These are phyloP conservation scores for Penaeus monodon DNA, from an alignment of 2,888 invertebrate species.

Conservation along the genomic window DNA sequence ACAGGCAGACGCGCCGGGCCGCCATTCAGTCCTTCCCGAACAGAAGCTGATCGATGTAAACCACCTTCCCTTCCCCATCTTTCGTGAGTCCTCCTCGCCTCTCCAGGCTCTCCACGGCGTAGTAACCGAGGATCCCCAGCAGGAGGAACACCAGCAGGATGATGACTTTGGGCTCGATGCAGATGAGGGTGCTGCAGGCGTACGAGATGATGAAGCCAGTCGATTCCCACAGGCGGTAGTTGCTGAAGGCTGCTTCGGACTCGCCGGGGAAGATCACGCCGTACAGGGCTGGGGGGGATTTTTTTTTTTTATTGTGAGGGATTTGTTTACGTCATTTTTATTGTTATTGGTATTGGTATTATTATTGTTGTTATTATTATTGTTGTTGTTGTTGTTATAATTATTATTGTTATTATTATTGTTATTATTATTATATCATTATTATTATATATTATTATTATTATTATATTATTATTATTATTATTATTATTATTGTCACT, in stretches of 20 bases:
- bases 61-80: background rate
- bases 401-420: too few species aligned
- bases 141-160: constrained; percentile 78
- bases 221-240: constrained; percentile 92
- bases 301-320: too few species aligned
- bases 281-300: constrained; percentile 76
- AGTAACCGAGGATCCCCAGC: constrained; percentile 82
- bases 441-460: too few species aligned
- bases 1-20: too few species aligned
- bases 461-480: too few species aligned
- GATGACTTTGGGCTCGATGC: constrained; percentile 80
- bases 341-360: too few species aligned
- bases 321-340: too few species aligned
- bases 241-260: constrained; percentile 91
- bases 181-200: constrained; percentile 82
- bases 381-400: too few species aligned
- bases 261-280: constrained; percentile 87
- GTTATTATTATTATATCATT: too few species aligned
- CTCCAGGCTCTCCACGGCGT: constrained; percentile 74
- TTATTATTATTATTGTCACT: too few species aligned
- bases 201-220: constrained; percentile 90
- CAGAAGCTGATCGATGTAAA: background rate
- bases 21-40: too few species aligned
- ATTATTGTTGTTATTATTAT: too few species aligned
- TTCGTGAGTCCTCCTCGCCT: background rate